phyloP scores from a whole-genome alignment of 2,888 invertebrate genomes.

The Coleophora deauratella region DNA sequence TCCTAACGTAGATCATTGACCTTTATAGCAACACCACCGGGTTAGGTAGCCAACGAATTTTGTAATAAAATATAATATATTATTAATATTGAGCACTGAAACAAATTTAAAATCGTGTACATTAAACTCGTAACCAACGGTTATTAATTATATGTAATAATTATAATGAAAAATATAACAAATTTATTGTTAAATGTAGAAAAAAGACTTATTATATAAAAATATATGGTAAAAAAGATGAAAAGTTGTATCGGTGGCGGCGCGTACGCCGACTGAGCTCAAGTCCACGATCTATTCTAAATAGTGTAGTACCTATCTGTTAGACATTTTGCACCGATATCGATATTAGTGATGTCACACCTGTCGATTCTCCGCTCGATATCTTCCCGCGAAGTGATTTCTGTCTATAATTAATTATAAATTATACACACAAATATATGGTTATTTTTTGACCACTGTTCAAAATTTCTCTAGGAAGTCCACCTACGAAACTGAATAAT shows the following conservation, averaged over 20 bases:
- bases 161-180: conserved; percentile 26
- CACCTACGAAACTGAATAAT: too few species aligned
- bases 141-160: conserved; percentile 30
- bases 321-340: conserved; percentile 69
- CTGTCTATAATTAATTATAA: conserved; percentile 8
- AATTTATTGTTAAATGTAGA: conserved; percentile 67
- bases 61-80: conserved; percentile 34
- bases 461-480: too few species aligned
- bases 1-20: conserved; percentile 54
- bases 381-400: conserved; percentile 21
- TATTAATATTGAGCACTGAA: conserved; percentile 66
- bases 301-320: conserved; percentile 59
- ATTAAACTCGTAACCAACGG: conserved; percentile 43
- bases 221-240: conserved; percentile 21
- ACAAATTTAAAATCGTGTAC: conserved; percentile 55
- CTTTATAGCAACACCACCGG: conserved; percentile 53
- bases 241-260: conserved; percentile 31
- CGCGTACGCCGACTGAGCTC: conserved; percentile 36
- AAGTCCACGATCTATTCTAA: conserved; percentile 63
- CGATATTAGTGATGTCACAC: conserved; percentile 38
- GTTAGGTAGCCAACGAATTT: conserved; percentile 72
- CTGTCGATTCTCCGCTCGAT: conserved; percentile 32
- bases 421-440: neutral
- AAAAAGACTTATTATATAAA: conserved; percentile 60
- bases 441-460: too few species aligned